phyloP scores from a whole-genome alignment of 2,797 vertebrate genomes.

The Eupleurogrammus muticus region DNA sequence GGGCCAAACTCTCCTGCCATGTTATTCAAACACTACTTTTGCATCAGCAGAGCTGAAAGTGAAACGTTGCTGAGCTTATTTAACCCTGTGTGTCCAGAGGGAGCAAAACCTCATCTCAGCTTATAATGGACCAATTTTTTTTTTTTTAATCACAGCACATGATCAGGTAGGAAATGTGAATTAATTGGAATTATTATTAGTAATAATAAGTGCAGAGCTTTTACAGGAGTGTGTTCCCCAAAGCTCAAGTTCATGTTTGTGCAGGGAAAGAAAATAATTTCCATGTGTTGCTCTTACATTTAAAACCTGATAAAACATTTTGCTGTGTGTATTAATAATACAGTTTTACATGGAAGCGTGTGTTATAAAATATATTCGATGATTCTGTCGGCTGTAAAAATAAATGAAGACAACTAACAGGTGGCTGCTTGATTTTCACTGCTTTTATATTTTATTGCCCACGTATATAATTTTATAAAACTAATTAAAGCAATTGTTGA shows the following conservation, averaged over 20 bases:
- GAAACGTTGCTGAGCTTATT: slow-evolving; percentile 17
- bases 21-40: slow-evolving; percentile 18
- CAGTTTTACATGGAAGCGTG: neutral
- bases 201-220: neutral
- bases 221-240: neutral
- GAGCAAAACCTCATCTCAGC: neutral
- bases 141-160: neutral
- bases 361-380: neutral
- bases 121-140: slow-evolving; percentile 2
- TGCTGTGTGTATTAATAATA: neutral
- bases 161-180: slow-evolving; percentile 2
- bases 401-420: neutral
- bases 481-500: neutral
- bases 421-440: neutral
- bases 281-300: neutral
- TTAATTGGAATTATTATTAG: neutral
- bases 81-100: slow-evolving; percentile 37
- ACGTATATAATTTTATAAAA: neutral
- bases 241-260: slow-evolving; percentile 24
- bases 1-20: slow-evolving; percentile 3
- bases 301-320: slow-evolving; percentile 1
- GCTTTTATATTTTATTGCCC: neutral
- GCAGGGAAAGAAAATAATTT: neutral
- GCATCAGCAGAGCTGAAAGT: slow-evolving; percentile 22
- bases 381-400: slow-evolving; percentile 9